Conservation (phyloP, 2,797 vertebrate genomes). For the Oreortyx pictus region DNA sequence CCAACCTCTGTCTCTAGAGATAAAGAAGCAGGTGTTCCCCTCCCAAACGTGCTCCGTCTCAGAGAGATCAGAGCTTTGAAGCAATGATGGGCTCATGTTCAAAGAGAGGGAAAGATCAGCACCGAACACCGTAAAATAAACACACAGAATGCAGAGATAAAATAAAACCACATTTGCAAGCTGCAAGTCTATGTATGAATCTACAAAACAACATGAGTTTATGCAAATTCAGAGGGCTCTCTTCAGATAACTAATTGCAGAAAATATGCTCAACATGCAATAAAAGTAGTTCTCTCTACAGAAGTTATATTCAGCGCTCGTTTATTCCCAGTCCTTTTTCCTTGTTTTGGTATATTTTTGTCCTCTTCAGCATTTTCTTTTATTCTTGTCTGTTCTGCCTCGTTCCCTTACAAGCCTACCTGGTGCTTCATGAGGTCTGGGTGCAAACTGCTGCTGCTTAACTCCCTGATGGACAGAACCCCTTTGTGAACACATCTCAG, state of each 20-base stretch:
- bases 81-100: not conserved
- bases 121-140: constrained; percentile 13
- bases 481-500: not conserved
- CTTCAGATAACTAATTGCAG: not conserved
- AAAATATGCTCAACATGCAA: constrained; percentile 19
- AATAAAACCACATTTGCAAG: not conserved
- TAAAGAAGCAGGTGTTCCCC: not conserved
- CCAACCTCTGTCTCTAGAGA: not conserved
- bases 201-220: not conserved
- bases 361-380: not conserved
- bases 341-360: not conserved
- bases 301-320: not conserved
- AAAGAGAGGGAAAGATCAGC: not conserved
- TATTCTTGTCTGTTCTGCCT: not conserved
- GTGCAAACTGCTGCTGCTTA: not conserved
- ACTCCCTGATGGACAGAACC: not conserved
- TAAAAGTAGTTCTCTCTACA: constrained; percentile 14
- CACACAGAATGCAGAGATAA: not conserved
- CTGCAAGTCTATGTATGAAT: not conserved
- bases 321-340: not conserved
- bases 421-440: not conserved
- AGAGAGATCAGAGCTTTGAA: not conserved
- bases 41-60: not conserved
- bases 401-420: not conserved
- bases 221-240: not conserved